Evolutionary conservation across 2,113 vertebrate species (phyloP).

Genomic region (Antigone vipio): DNA sequence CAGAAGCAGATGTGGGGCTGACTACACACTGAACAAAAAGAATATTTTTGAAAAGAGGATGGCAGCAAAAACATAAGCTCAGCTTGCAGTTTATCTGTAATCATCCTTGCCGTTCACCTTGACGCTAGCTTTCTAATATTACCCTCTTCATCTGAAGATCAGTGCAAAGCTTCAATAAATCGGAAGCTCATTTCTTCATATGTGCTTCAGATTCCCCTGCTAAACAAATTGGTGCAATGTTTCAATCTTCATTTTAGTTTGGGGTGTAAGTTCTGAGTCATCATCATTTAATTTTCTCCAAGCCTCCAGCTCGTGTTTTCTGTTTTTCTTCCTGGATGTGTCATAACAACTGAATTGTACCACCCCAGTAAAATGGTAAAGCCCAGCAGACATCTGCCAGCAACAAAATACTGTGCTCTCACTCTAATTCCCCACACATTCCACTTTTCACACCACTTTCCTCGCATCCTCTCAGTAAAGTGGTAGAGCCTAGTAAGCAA

Average conservation of each 20-base stretch:
- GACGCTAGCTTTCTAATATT: background rate
- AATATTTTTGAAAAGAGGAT: background rate
- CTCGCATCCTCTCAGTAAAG: constrained; percentile 33
- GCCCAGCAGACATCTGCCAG: constrained; percentile 50
- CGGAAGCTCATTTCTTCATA: background rate
- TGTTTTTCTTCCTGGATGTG: constrained; percentile 60
- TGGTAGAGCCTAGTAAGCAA: constrained; percentile 29
- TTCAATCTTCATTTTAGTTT: constrained; percentile 41
- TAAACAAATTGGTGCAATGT: background rate
- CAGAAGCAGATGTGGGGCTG: constrained; percentile 43
- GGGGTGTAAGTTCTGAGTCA: constrained; percentile 57
- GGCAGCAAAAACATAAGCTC: background rate
- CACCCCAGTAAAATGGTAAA: constrained; percentile 34
- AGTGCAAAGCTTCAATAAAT: background rate
- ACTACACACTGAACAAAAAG: constrained; percentile 8
- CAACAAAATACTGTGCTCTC: constrained; percentile 34
- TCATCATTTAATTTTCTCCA: constrained; percentile 43
- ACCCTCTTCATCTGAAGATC: background rate
- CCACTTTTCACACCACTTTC: constrained; percentile 40
- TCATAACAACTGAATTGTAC: constrained; percentile 55
- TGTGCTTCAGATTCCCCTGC: background rate
- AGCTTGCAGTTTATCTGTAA: background rate
- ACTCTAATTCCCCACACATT: constrained; percentile 49
- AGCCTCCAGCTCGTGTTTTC: constrained; percentile 51
- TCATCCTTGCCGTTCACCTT: background rate